Conservation (phyloP, 2,797 vertebrate genomes). For the Crax fasciolata region DNA sequence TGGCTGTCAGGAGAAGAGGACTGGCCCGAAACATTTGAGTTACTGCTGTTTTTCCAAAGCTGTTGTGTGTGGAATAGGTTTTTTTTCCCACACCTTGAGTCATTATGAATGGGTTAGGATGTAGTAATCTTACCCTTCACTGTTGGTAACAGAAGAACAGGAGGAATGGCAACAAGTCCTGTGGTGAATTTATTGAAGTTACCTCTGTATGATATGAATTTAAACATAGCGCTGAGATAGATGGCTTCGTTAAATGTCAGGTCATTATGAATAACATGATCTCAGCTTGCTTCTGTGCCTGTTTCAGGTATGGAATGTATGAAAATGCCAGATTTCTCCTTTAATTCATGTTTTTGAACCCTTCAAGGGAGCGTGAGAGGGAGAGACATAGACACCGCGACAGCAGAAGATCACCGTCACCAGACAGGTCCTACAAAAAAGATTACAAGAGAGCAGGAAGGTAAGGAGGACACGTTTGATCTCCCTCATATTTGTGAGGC, state of each 20-base stretch:
- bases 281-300: background rate
- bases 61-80: background rate
- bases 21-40: background rate
- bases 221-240: fast-evolving
- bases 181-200: background rate
- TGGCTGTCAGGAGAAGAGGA: background rate
- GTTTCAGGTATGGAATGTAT: background rate
- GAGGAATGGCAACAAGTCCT: background rate
- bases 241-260: background rate
- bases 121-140: background rate
- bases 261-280: background rate
- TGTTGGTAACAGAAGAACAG: background rate
- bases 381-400: conserved; percentile 93
- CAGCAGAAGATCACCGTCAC: conserved; percentile 88
- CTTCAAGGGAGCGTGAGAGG: conserved; percentile 85
- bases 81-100: background rate
- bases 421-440: conserved; percentile 90
- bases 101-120: background rate
- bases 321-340: background rate
- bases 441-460: conserved; percentile 89
- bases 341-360: conserved; percentile 72
- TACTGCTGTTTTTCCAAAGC: background rate
- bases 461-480: conserved; percentile 75
- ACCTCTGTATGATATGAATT: background rate
- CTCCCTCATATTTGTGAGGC: background rate